phyloP scores from a whole-genome alignment of 2,888 invertebrate species.

The Laspeyria flexula region DNA sequence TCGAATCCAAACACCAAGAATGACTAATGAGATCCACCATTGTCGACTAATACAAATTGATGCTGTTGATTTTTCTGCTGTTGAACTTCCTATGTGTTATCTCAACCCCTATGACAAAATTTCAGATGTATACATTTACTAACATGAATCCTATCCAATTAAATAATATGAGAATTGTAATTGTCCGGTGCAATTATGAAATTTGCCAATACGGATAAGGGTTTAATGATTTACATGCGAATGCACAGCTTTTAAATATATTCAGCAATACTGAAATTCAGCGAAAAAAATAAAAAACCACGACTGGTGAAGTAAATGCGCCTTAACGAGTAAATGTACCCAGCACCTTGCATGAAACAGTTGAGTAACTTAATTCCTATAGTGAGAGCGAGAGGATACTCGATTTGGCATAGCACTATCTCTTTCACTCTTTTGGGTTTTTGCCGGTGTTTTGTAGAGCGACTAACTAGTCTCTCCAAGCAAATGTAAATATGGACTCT shows the following conservation, averaged over 20 bases:
- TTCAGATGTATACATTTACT: too few species aligned
- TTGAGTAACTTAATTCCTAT: not conserved
- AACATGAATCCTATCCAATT: too few species aligned
- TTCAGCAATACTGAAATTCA: constrained; percentile 25
- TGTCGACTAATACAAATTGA: too few species aligned
- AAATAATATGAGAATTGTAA: too few species aligned
- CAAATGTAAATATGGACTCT: constrained; percentile 24
- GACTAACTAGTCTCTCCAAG: constrained; percentile 30
- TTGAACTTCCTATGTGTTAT: too few species aligned
- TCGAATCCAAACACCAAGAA: too few species aligned
- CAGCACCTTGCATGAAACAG: constrained; percentile 22
- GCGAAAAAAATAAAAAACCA: constrained; percentile 35
- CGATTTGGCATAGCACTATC: constrained; percentile 8
- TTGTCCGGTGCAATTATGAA: too few species aligned
- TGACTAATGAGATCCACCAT: too few species aligned
- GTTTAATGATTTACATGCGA: too few species aligned
- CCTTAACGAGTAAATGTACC: constrained; percentile 42
- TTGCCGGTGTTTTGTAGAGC: constrained; percentile 22
- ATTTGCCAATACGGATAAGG: too few species aligned
- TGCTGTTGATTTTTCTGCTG: too few species aligned
- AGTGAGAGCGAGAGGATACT: constrained; percentile 15
- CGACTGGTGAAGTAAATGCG: constrained; percentile 26
- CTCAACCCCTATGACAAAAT: too few species aligned
- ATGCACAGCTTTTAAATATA: constrained; percentile 17
- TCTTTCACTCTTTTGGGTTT: constrained; percentile 22